These are phyloP conservation scores for Pelecanoides urinatrix DNA, from an alignment of 2,113 vertebrate genomes.

Conservation along the genomic window DNA sequence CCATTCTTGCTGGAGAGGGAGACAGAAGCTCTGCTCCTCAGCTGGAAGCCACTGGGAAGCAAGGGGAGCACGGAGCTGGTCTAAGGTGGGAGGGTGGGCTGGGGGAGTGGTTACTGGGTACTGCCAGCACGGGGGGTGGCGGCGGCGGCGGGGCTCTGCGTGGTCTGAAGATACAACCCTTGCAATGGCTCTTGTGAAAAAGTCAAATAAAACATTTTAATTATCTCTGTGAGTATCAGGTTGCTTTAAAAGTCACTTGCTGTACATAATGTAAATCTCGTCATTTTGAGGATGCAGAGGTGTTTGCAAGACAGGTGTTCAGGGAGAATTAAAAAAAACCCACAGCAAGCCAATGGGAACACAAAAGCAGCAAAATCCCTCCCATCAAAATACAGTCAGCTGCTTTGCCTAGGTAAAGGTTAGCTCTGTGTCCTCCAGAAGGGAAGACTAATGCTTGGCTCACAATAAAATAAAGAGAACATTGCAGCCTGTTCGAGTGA, in stretches of 20 bases:
- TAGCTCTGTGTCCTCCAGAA: neutral
- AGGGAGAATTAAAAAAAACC: neutral
- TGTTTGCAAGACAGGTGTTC: neutral
- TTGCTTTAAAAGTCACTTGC: neutral
- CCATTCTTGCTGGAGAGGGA: neutral
- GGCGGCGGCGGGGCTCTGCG: fast-evolving
- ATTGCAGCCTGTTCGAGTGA: neutral
- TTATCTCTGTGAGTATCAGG: neutral
- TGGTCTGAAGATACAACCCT: neutral
- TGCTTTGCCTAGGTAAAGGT: neutral
- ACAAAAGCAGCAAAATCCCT: neutral
- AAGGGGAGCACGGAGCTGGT: neutral
- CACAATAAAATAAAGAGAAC: neutral
- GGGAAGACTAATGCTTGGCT: neutral
- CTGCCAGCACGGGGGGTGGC: neutral
- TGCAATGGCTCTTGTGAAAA: neutral
- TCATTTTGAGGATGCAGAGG: neutral
- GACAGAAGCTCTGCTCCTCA: neutral
- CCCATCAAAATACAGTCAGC: neutral
- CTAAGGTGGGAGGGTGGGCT: neutral
- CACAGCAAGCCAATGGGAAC: neutral
- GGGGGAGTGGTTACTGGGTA: neutral
- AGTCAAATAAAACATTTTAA: neutral
- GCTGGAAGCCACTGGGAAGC: neutral
- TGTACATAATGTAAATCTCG: neutral